phyloP scores from a whole-genome alignment of 2,888 invertebrate species.

The Elysia crispata region DNA sequence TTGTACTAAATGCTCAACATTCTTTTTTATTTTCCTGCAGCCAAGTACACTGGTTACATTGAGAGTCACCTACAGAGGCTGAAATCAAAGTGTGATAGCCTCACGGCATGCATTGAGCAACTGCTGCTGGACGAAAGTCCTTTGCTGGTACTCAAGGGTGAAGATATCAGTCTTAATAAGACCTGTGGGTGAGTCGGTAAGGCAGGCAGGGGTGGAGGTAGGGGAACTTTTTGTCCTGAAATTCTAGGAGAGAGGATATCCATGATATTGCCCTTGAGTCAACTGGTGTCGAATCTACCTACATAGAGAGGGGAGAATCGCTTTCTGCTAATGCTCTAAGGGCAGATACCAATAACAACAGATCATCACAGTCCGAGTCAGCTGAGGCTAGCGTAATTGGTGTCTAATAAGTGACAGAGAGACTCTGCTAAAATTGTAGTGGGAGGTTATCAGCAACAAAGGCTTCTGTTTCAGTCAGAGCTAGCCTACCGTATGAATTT shows the following conservation, averaged over 20 bases:
- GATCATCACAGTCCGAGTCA: too few species aligned
- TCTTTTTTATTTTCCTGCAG: constrained; percentile 14
- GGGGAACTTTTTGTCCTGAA: not conserved
- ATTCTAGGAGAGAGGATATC: not conserved
- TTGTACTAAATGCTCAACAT: too few species aligned
- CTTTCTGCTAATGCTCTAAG: too few species aligned
- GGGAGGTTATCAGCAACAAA: too few species aligned
- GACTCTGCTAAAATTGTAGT: too few species aligned
- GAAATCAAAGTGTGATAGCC: not conserved
- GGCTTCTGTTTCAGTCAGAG: too few species aligned
- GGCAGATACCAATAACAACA: too few species aligned
- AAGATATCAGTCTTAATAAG: constrained; percentile 35
- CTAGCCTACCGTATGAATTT: too few species aligned
- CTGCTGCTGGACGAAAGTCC: constrained; percentile 27
- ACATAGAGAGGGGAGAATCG: too few species aligned
- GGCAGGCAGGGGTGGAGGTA: not conserved
- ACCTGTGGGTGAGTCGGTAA: constrained; percentile 38
- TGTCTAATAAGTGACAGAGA: too few species aligned
- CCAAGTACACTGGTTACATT: constrained; percentile 39
- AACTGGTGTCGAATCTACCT: too few species aligned
- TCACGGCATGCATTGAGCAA: constrained; percentile 26
- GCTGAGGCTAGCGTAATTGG: too few species aligned
- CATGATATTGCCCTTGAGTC: not conserved
- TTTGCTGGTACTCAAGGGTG: constrained; percentile 23
- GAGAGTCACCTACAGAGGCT: constrained; percentile 19